Conservation (phyloP, 2,113 vertebrate genomes). For the Ploceus nigricollis region DNA sequence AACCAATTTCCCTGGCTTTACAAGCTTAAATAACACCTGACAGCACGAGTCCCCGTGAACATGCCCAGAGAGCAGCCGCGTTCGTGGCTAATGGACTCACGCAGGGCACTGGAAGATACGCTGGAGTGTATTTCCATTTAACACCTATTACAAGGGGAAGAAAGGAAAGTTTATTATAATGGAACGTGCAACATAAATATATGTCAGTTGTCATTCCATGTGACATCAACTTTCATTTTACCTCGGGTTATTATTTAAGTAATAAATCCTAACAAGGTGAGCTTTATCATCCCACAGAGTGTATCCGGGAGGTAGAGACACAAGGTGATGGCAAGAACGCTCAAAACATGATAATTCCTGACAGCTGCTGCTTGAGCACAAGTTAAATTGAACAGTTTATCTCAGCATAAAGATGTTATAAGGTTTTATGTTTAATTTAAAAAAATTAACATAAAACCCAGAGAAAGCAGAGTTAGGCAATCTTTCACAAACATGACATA, state of each 20-base stretch:
- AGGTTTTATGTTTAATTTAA: conserved; percentile 82
- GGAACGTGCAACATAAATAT: conserved; percentile 53
- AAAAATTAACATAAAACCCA: conserved; percentile 83
- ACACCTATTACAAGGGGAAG: conserved; percentile 51
- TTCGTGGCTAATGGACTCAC: conserved; percentile 41
- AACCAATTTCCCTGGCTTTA: conserved; percentile 2
- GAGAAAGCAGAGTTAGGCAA: conserved; percentile 78
- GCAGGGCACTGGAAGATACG: conserved; percentile 55
- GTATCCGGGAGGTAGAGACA: conserved; percentile 71
- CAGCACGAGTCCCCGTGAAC: conserved; percentile 17
- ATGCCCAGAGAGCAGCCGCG: neutral
- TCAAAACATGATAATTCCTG: conserved; percentile 76
- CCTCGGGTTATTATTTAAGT: conserved; percentile 74
- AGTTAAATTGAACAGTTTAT: conserved; percentile 82
- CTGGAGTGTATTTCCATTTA: conserved; percentile 48
- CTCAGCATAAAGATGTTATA: conserved; percentile 79
- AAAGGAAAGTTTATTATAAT: conserved; percentile 57
- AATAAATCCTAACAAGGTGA: conserved; percentile 78
- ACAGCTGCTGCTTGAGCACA: conserved; percentile 78
- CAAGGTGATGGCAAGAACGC: conserved; percentile 74
- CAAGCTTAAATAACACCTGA: conserved; percentile 12
- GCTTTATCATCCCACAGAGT: conserved; percentile 65
- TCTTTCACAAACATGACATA: conserved; percentile 81
- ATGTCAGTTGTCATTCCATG: conserved; percentile 66
- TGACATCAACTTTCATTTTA: conserved; percentile 64